These are phyloP conservation scores for Toxostoma redivivum DNA, from an alignment of 2,113 vertebrate genomes.

Conservation along the genomic window DNA sequence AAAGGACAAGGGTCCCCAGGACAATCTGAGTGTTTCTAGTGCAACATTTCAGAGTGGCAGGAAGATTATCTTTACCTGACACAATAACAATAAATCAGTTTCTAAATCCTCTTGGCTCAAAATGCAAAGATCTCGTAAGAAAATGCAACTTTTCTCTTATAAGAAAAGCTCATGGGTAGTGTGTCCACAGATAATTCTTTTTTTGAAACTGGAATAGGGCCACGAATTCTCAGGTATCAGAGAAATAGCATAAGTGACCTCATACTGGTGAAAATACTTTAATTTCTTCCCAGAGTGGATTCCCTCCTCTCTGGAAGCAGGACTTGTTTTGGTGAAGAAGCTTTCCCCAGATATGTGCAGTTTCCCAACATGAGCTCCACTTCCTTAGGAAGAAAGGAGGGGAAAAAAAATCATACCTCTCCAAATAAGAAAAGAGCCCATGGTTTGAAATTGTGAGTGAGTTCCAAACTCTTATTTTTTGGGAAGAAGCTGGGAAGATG, in stretches of 20 bases:
- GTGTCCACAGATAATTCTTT: not conserved
- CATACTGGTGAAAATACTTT: not conserved
- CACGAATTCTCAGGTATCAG: not conserved
- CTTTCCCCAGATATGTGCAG: rapidly evolving
- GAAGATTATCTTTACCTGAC: not conserved
- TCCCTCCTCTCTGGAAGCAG: not conserved
- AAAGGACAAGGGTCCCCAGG: not conserved
- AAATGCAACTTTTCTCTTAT: not conserved
- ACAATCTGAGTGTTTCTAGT: not conserved
- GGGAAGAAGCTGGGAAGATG: not conserved
- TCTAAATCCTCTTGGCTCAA: not conserved
- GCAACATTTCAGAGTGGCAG: not conserved
- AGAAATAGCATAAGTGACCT: not conserved
- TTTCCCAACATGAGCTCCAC: not conserved
- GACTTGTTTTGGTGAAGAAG: not conserved
- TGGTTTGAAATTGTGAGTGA: not conserved
- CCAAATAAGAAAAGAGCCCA: rapidly evolving
- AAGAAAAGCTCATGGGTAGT: not conserved
- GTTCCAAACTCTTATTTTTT: not conserved
- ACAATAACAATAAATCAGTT: not conserved
- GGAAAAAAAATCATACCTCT: rapidly evolving
- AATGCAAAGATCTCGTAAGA: not conserved
- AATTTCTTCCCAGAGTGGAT: not conserved
- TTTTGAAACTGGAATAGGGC: not conserved
- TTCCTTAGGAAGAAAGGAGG: not conserved